These are phyloP conservation scores for Rallus limicola DNA, from an alignment of 2,113 vertebrate species.

Conservation along the genomic window DNA sequence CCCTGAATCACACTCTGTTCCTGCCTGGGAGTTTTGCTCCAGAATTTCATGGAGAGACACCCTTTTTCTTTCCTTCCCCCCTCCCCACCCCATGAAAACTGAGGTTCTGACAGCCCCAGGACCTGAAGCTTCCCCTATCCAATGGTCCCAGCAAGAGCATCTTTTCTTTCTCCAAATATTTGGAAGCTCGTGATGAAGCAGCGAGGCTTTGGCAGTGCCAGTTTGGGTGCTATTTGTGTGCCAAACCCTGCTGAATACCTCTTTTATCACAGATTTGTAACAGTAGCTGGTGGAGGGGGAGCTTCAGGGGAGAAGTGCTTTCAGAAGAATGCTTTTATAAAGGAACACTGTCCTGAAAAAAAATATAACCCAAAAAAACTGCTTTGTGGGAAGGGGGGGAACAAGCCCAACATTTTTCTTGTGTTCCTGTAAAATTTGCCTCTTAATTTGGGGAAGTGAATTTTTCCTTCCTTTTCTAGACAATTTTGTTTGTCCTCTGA, in stretches of 20 bases:
- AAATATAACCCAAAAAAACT: not conserved
- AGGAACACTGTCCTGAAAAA: not conserved
- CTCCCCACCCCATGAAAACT: not conserved
- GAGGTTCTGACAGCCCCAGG: not conserved
- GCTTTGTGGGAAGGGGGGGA: not conserved
- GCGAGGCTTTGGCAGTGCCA: not conserved
- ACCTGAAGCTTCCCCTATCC: not conserved
- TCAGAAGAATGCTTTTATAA: constrained; percentile 31
- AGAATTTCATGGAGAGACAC: not conserved
- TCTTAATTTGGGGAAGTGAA: not conserved
- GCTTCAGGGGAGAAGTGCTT: not conserved
- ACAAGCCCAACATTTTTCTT: not conserved
- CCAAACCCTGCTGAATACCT: constrained; percentile 45
- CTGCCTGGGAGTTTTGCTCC: not conserved
- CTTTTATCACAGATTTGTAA: constrained; percentile 59
- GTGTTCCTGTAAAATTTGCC: not conserved
- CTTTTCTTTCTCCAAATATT: not conserved
- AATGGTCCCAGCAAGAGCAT: not conserved
- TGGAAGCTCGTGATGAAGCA: not conserved
- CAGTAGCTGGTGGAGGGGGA: constrained; percentile 21
- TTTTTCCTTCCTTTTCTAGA: constrained; percentile 20
- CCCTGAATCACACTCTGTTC: not conserved
- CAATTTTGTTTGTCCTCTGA: not conserved
- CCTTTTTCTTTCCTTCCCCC: not conserved
- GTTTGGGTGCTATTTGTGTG: not conserved